A percentile compares a stretch with the other conserved stretches of the same genome.
Conservation (phyloP, 2,888 invertebrate species). For the Ferrisia virgata region DNA sequence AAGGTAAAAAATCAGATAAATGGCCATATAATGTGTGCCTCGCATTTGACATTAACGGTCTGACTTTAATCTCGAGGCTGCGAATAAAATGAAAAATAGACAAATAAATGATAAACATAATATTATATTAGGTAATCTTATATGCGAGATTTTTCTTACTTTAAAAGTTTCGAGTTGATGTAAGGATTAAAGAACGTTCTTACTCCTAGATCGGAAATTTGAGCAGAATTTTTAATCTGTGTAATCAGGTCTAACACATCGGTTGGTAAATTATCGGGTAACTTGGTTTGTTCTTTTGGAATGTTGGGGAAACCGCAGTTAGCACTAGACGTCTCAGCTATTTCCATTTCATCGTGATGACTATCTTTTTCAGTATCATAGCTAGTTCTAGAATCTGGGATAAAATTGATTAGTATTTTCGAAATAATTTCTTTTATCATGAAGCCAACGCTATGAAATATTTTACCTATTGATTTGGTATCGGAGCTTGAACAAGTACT, state of each 20-base stretch:
- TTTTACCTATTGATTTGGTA: constrained; percentile 39
- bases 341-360: constrained; percentile 37
- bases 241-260: constrained; percentile 55
- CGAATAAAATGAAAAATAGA: constrained; percentile 53
- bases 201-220: constrained; percentile 55
- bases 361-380: constrained; percentile 38
- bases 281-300: constrained; percentile 46
- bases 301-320: background rate
- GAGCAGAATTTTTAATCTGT: constrained; percentile 54
- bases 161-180: constrained; percentile 57
- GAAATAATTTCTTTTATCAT: background rate
- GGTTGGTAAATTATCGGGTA: constrained; percentile 56
- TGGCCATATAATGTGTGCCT: constrained; percentile 47
- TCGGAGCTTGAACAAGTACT: constrained; percentile 40
- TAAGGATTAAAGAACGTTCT: constrained; percentile 58
- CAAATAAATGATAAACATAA: constrained; percentile 37
- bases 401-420: background rate
- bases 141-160: constrained; percentile 52
- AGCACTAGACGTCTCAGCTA: background rate
- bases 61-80: constrained; percentile 31
- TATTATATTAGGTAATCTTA: background rate
- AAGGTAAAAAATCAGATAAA: constrained; percentile 58
- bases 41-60: background rate
- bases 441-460: background rate
- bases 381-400: constrained; percentile 34